Evolutionary conservation across 2,113 vertebrate species (phyloP).

Genomic region (Gnathonemus longibarbis): DNA sequence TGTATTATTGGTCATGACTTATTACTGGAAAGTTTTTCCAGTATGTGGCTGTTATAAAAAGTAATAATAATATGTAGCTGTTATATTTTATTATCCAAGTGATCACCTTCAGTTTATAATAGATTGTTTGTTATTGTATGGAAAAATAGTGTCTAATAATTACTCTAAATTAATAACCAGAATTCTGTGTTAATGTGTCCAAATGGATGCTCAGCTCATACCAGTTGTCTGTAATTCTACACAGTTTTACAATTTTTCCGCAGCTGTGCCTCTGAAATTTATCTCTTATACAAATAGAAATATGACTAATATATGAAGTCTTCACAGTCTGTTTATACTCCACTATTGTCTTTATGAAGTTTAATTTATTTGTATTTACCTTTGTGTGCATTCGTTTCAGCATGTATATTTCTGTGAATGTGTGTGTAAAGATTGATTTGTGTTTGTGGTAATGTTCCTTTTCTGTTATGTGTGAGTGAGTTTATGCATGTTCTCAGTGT

Average conservation of each 20-base stretch:
- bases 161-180: neutral
- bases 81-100: neutral
- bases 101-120: neutral
- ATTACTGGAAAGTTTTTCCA: constrained; percentile 26
- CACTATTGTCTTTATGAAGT: neutral
- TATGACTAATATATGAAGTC: neutral
- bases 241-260: neutral
- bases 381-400: neutral
- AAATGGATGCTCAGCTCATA: neutral
- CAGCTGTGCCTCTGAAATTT: neutral
- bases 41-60: constrained; percentile 14
- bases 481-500: neutral
- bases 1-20: constrained; percentile 37
- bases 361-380: neutral
- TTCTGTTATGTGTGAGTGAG: neutral
- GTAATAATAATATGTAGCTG: neutral
- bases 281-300: neutral
- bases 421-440: neutral
- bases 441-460: neutral
- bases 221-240: neutral
- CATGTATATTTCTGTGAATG: neutral
- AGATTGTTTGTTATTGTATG: neutral
- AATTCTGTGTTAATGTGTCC: neutral
- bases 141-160: neutral
- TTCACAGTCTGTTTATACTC: constrained; percentile 12